Percentiles rank a stretch among this genome's conserved stretches.
phyloP scores from a whole-genome alignment of 2,113 vertebrate genomes.

The Tragelaphus scriptus region DNA sequence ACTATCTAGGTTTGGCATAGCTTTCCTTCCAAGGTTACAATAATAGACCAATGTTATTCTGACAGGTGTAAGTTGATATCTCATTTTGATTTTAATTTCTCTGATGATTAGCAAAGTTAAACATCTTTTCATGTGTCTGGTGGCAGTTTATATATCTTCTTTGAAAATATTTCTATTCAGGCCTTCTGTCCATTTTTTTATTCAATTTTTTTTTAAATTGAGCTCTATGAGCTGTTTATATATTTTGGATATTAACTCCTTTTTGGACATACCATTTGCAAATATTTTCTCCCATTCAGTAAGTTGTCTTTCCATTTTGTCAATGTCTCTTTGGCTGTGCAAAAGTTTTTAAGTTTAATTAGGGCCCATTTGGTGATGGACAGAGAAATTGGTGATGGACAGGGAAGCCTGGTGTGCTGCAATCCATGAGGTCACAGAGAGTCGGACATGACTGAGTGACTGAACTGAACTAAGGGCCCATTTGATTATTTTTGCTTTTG shows the following conservation, averaged over 20 bases:
- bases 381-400: not conserved
- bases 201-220: not conserved
- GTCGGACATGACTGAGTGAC: not conserved
- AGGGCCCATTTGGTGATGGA: not conserved
- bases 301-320: not conserved
- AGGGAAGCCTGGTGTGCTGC: not conserved
- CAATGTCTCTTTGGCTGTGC: not conserved
- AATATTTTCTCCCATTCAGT: not conserved
- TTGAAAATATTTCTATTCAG: not conserved
- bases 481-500: not conserved
- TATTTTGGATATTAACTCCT: not conserved
- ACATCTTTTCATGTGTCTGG: not conserved
- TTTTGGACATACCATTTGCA: not conserved
- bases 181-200: not conserved
- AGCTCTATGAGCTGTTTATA: not conserved
- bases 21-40: not conserved
- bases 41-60: not conserved
- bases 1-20: not conserved
- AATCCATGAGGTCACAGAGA: not conserved
- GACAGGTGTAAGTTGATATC: not conserved
- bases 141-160: not conserved
- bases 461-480: not conserved
- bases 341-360: not conserved
- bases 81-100: not conserved
- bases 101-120: not conserved